Evolutionary conservation across 2,888 invertebrate species (phyloP), one percentile per base, ranked within the genome.

Genomic region (Lithophane leautieri): DNA sequence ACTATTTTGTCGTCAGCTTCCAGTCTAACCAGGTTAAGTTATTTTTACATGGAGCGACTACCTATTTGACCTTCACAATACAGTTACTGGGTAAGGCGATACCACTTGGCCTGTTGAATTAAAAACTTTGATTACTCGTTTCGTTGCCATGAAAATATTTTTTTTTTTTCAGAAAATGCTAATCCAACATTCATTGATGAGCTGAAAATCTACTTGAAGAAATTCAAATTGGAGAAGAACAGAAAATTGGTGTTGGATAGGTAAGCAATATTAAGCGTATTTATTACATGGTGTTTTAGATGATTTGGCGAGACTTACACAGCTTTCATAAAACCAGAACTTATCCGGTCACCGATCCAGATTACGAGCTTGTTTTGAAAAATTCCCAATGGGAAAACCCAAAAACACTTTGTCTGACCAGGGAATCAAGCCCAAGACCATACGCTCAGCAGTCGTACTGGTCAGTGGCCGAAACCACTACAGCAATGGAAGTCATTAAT

Each of bases 181-280:
- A 90, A 89, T 70, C 91, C 91, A 1, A 93, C 88, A 52, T 94
- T 94, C 73, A 83, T 90, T 0, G 94, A 95, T 65, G 96, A 96
- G 80, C 82, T 96, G 28, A 92, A 88, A 68, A 83, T 95, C 4
- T 96, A 94, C 85, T 86, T 95, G 86, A 94, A 94, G 79, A 94
- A 92, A 77, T 96, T 96, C 81, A 89, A 88, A 71, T 87, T 96
- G 79, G 95, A 95, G 79, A 94, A 93, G 60, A 96, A 96, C 73
- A 92, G 95, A 44, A 95, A 95, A 87, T 88, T 96, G 16, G 91
- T 96, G 4, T 86, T 96, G n/a, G 94, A 94, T 68, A 95, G 92
- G 96, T 96, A 85, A 80, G 78, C 25, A 42, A n/a, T 42, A 2
- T 0, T 22, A 3, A 58, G 28, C 28, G 34, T 34, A 7, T n/a